These are phyloP conservation scores for Ochotona princeps DNA, from an alignment of 2,113 vertebrate species.

Conservation along the genomic window DNA sequence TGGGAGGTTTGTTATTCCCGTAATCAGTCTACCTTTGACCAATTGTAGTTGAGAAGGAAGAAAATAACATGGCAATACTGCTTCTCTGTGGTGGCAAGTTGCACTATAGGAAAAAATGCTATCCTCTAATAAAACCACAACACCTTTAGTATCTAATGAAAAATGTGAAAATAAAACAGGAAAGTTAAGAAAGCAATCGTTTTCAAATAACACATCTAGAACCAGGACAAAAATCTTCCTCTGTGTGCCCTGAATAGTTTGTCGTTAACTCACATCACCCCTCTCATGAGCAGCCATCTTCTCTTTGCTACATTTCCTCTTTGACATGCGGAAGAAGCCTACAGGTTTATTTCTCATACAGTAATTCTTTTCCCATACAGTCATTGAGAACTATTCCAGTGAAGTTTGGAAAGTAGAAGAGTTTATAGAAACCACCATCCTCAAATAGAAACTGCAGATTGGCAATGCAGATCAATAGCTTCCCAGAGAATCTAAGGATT, in stretches of 20 bases:
- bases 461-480: neutral
- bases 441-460: neutral
- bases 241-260: neutral
- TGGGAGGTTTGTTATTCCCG: neutral
- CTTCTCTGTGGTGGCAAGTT: neutral
- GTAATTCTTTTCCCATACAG: neutral
- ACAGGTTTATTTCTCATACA: neutral
- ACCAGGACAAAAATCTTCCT: neutral
- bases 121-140: neutral
- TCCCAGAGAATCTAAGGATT: neutral
- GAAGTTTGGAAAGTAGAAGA: neutral
- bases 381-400: neutral
- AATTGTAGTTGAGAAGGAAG: neutral
- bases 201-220: neutral
- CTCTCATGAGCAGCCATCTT: neutral
- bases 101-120: constrained; percentile 5
- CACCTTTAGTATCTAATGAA: neutral
- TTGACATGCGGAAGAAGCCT: neutral
- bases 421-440: neutral
- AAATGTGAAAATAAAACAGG: neutral
- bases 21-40: neutral
- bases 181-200: neutral
- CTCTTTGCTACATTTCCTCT: neutral
- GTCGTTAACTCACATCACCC: neutral
- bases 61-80: neutral